Percentiles rank a stretch among this genome's conserved stretches.
phyloP scores from a whole-genome alignment of 2,113 vertebrate species.

The Zosterops pallidus region DNA sequence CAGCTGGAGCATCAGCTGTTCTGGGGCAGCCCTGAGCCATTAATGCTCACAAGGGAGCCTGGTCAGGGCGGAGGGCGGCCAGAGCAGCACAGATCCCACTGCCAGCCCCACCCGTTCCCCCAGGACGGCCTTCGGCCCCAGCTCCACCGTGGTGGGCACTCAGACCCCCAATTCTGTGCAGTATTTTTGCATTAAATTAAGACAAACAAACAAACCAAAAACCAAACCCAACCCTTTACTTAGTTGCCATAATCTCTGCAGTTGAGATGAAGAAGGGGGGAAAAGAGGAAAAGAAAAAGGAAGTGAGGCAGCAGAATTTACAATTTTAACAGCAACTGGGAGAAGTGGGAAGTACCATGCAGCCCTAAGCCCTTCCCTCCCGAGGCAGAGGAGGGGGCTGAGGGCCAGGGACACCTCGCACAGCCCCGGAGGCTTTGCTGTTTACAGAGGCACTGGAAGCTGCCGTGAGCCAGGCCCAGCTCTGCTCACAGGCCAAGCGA shows the following conservation, averaged over 20 bases:
- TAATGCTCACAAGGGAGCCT: neutral
- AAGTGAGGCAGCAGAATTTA: slow-evolving; percentile 35
- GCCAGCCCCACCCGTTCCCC: neutral
- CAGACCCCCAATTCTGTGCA: slow-evolving; percentile 12
- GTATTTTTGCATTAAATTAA: slow-evolving; percentile 48
- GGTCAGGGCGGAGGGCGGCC: rapidly evolving
- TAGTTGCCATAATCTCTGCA: neutral
- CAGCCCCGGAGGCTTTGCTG: slow-evolving; percentile 40
- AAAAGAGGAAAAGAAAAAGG: neutral
- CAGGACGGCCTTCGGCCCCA: neutral
- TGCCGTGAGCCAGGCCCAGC: slow-evolving; percentile 44
- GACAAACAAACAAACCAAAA: neutral
- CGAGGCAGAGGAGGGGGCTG: neutral
- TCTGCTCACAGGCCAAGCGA: neutral
- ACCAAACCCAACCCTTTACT: neutral
- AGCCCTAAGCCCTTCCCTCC: slow-evolving; percentile 3
- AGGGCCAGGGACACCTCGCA: neutral
- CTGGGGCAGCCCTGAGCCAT: slow-evolving; percentile 13
- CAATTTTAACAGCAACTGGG: slow-evolving; percentile 17
- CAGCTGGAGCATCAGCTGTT: slow-evolving; percentile 15
- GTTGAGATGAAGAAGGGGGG: neutral
- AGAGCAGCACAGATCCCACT: neutral
- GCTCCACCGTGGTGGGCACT: neutral
- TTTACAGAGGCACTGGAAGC: slow-evolving; percentile 66
- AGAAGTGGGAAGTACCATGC: neutral